Conservation (phyloP, 2,797 vertebrate species). For the Acestrorhynchus altus region DNA sequence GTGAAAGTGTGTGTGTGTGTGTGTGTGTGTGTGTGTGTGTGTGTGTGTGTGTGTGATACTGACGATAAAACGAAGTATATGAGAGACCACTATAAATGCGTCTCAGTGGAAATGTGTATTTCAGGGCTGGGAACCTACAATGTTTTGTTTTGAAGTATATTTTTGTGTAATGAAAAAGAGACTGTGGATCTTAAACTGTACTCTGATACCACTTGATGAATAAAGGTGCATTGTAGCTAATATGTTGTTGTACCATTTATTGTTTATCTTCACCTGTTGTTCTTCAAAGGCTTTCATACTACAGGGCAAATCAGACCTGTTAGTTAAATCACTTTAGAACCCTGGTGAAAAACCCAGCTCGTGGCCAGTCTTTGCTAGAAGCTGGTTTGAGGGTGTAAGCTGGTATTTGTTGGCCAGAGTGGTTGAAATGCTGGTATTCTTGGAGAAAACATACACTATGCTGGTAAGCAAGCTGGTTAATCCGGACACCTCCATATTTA, state of each 20-base stretch:
- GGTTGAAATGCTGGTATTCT: no score
- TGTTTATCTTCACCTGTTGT: no score
- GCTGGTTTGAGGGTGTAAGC: no score
- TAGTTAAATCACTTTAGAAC: no score
- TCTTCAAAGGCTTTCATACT: no score
- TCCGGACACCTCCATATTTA: no score
- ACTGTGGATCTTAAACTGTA: slow-evolving; percentile 43
- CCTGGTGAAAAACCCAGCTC: no score
- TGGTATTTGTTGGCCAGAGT: no score
- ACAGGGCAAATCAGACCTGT: no score
- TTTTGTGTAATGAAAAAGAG: slow-evolving; percentile 38
- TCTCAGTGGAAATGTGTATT: slow-evolving; percentile 12
- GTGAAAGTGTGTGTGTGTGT: slow-evolving; percentile 4
- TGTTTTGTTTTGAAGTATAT: slow-evolving; percentile 7
- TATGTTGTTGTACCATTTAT: not conserved
- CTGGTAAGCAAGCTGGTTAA: no score
- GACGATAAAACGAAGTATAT: slow-evolving; percentile 10
- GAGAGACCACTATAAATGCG: slow-evolving; percentile 42
- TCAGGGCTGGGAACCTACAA: slow-evolving; percentile 22
- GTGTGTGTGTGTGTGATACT: slow-evolving; percentile 10
- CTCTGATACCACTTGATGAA: slow-evolving; percentile 48
- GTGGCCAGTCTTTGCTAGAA: no score
- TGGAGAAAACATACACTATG: no score
- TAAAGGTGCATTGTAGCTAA: slow-evolving; percentile 17
- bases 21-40: slow-evolving; percentile 13